Percentiles rank a stretch among this genome's conserved stretches.
phyloP scores from a whole-genome alignment of 2,113 vertebrate genomes.

The Aegotheles bennettii region DNA sequence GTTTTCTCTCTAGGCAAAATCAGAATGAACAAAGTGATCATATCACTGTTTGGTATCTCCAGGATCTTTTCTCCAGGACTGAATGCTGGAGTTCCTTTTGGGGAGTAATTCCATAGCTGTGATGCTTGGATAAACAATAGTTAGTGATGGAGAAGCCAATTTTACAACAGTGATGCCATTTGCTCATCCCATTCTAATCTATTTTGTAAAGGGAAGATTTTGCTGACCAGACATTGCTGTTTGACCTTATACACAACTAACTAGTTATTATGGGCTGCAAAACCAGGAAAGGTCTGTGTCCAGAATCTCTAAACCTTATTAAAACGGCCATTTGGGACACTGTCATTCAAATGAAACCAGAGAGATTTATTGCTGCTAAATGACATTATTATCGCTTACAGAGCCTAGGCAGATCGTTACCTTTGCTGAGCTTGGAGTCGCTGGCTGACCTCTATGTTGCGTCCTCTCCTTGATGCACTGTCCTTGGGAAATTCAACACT shows the following conservation, averaged over 20 bases:
- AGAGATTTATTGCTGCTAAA: background rate
- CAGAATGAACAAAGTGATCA: background rate
- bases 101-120: background rate
- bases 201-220: background rate
- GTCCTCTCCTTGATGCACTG: background rate
- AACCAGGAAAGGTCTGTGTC: background rate
- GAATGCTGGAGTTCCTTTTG: background rate
- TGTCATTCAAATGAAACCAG: background rate
- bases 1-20: background rate
- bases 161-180: background rate
- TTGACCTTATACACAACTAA: background rate
- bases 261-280: background rate
- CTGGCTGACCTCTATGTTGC: background rate
- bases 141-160: background rate
- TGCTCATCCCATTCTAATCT: background rate
- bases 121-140: background rate
- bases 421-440: background rate
- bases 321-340: background rate
- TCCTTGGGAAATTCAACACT: background rate
- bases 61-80: background rate
- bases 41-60: background rate
- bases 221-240: background rate
- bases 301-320: conserved; percentile 20
- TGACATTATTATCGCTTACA: background rate
- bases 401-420: background rate